Evolutionary conservation across 2,888 invertebrate genomes (phyloP).

Genomic region (Cataglyphis livida): DNA sequence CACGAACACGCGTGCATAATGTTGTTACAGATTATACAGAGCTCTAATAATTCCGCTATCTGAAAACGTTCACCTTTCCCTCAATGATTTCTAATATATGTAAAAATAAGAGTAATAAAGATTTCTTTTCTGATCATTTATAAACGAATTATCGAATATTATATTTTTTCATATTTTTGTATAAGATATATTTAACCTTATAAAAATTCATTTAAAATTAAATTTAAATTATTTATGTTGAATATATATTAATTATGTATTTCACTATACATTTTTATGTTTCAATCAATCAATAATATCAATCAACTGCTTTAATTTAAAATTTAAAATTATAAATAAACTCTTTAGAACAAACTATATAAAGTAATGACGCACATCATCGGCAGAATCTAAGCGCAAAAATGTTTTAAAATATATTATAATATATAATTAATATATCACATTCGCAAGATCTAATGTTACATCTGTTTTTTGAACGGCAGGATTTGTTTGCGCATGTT

Average conservation of each 20-base stretch:
- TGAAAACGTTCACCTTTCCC: constrained; percentile 28
- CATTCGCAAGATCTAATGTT: constrained; percentile 15
- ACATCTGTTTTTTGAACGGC: constrained; percentile 5
- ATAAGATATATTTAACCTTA: not conserved
- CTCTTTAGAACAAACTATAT: not conserved
- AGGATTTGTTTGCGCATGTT: constrained; percentile 4
- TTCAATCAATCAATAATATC: not conserved
- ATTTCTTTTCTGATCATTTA: not conserved
- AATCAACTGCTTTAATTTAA: not conserved
- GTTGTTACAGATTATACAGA: constrained; percentile 50
- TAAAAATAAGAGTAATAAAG: constrained; percentile 32
- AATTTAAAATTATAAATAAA: not conserved
- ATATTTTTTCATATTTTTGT: not conserved
- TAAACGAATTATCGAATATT: not conserved
- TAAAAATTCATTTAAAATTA: not conserved
- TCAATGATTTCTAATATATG: constrained; percentile 35
- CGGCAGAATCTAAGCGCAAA: not conserved
- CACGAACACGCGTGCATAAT: not conserved
- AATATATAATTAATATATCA: not conserved
- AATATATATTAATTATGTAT: not conserved
- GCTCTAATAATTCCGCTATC: constrained; percentile 41
- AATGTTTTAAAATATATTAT: constrained; percentile 20
- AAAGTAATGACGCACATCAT: not conserved
- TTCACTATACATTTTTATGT: not conserved
- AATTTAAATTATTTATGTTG: not conserved